Base-by-base conservation (phyloP, 1,140 invertebrate genomes). In the Lordiphosa clarofinis region DNA sequence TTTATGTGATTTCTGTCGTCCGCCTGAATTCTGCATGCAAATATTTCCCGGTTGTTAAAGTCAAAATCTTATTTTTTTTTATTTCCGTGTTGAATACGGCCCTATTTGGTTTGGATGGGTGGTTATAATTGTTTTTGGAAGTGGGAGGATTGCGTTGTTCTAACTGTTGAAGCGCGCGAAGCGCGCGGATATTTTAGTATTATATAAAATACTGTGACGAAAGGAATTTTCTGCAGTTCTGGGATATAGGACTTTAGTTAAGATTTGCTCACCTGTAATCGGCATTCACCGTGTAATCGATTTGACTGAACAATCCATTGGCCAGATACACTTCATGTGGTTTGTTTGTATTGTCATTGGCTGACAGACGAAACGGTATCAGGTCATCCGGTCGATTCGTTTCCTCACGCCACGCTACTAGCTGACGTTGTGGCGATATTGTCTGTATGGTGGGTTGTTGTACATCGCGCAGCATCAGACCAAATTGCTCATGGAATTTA, bases 301-400 rank as follows among this genome's bases (percentile, higher is more conserved):
- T 61, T 89, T 93, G 89, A 0, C 92, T 82, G 56, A 93, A 94
- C 31, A 93, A 75, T 2, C 90, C 92, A 54, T 89, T 91, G 8
- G 92, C 92, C 21, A 92, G 78, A 65, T 42, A 56, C 38, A 89
- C 70, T 37, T 68, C 60, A 36, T 86, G 76, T 4, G 60, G 48
- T 6, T 66, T 56, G 9, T 56, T 53, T 33, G 63, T 64, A 47
- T 74, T 68, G 5, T 2, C 68, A 24, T 24, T 24, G 60, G 46
- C 52, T 64, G 0, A 24, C 21, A 12, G 21, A 8, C 28, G 28
- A 31, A 31, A 31, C 7, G 21, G 21, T 5, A 6, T 8, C 28
- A 28, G 24, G 24, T 28, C 0, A 5, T 28, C 4, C 0, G 24
- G 24, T 6, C 28, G 28, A 8, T 31, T 57, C 4, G 31, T 24